Percentiles rank a stretch among this genome's conserved stretches.
These are phyloP conservation scores for Pelusios castaneus DNA, from an alignment of 2,113 vertebrate species.

Conservation along the genomic window DNA sequence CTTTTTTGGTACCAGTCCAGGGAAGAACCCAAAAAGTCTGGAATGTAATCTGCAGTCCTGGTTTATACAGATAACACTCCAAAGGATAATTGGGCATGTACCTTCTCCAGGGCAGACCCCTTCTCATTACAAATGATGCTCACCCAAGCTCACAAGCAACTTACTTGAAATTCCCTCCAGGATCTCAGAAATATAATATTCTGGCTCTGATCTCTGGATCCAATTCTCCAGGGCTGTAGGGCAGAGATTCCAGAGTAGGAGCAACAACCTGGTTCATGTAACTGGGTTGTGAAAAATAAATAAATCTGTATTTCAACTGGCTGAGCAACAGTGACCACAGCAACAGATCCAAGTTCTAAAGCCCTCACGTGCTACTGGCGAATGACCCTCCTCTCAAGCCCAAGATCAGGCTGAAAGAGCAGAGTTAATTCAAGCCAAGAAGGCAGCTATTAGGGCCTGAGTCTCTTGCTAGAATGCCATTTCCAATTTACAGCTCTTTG, in stretches of 20 bases:
- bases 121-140: not conserved
- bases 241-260: not conserved
- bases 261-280: rapidly evolving
- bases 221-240: rapidly evolving
- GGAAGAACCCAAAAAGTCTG: slow-evolving; percentile 24
- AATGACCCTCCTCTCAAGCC: not conserved
- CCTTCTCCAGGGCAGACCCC: not conserved
- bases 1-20: slow-evolving; percentile 19
- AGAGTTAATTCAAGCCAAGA: not conserved
- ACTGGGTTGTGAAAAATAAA: not conserved
- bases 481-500: slow-evolving; percentile 19
- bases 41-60: slow-evolving; percentile 27
- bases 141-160: not conserved
- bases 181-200: not conserved
- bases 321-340: not conserved
- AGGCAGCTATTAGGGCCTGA: slow-evolving; percentile 16
- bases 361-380: rapidly evolving
- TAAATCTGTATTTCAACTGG: not conserved
- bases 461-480: not conserved
- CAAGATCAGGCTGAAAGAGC: not conserved
- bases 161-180: not conserved
- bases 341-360: not conserved
- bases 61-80: slow-evolving; percentile 5
- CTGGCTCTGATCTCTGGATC: not conserved
- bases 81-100: not conserved